These are phyloP conservation scores for Aleiodes alternator DNA, from an alignment of 2,888 invertebrate species.

Conservation along the genomic window DNA sequence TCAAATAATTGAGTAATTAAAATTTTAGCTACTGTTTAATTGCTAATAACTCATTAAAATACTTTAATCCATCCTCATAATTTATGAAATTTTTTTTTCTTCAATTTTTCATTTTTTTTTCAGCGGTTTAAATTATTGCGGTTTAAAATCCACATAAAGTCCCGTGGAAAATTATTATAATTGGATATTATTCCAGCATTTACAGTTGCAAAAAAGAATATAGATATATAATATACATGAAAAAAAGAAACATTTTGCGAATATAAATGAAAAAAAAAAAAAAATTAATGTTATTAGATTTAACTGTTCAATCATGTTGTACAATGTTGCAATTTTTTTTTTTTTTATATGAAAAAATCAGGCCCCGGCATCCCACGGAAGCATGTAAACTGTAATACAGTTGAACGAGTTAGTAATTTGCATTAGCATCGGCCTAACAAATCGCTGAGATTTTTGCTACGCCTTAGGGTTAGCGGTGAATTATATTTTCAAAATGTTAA, in stretches of 20 bases:
- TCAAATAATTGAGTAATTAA: constrained; percentile 30
- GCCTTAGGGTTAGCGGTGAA: background rate
- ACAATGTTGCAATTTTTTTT: constrained; percentile 6
- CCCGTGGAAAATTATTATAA: no score
- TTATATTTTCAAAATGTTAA: background rate
- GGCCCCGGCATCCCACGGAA: constrained; percentile 21
- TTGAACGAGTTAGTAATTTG: constrained; percentile 22
- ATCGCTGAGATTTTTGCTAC: constrained; percentile 2
- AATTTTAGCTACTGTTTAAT: constrained; percentile 27
- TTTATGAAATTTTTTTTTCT: background rate
- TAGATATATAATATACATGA: no score
- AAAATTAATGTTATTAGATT: constrained; percentile 24
- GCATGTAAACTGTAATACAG: constrained; percentile 32
- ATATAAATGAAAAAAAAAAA: background rate
- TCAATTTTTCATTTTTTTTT: no score
- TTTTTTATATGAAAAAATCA: background rate
- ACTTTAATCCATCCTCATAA: background rate
- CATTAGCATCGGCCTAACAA: constrained; percentile 12
- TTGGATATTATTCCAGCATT: no score
- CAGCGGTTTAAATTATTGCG: background rate
- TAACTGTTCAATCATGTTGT: constrained; percentile 16
- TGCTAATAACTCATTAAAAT: constrained; percentile 15
- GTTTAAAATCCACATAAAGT: background rate
- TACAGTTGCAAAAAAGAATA: no score
- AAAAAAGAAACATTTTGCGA: no score